Evolutionary conservation across 2,888 invertebrate genomes (phyloP).

Genomic region (Ennomos fuscantarius): DNA sequence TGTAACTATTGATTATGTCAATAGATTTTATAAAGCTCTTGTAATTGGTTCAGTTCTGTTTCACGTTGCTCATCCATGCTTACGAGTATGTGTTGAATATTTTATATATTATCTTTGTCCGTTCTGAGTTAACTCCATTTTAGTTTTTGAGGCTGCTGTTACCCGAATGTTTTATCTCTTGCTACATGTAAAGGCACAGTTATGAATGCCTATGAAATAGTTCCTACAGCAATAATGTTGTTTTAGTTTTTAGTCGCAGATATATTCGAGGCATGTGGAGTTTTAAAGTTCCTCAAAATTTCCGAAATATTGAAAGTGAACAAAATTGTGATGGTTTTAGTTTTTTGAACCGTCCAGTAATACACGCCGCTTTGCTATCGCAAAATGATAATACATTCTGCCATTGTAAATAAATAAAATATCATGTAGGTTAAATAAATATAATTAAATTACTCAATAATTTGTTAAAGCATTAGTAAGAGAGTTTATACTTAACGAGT

Average conservation of each 20-base stretch:
- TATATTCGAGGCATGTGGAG: conserved; percentile 13
- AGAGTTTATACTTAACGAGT: no score
- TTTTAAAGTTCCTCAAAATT: not conserved
- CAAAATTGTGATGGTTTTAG: no score
- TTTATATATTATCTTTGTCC: conserved; percentile 48
- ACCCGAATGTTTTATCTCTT: conserved; percentile 37
- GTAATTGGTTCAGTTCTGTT: conserved; percentile 45
- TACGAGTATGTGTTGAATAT: conserved; percentile 14
- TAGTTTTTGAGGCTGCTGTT: conserved; percentile 23
- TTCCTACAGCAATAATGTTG: conserved; percentile 32
- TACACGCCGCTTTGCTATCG: not conserved
- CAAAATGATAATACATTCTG: not conserved
- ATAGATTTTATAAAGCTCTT: conserved; percentile 67
- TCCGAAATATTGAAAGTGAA: no score
- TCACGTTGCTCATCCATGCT: conserved; percentile 25
- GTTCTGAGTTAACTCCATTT: conserved; percentile 67
- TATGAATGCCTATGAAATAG: conserved; percentile 27
- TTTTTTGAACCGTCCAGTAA: not conserved
- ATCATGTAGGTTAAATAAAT: not conserved
- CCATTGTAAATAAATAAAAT: conserved; percentile 4
- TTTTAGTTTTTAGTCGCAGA: conserved; percentile 18
- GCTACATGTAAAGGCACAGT: conserved; percentile 17
- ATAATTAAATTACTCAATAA: not conserved
- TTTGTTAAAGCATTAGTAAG: no score
- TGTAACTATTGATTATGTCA: conserved; percentile 74